These are phyloP conservation scores for Drosophila obscura DNA, from an alignment of 1,140 invertebrate species.

Conservation along the genomic window DNA sequence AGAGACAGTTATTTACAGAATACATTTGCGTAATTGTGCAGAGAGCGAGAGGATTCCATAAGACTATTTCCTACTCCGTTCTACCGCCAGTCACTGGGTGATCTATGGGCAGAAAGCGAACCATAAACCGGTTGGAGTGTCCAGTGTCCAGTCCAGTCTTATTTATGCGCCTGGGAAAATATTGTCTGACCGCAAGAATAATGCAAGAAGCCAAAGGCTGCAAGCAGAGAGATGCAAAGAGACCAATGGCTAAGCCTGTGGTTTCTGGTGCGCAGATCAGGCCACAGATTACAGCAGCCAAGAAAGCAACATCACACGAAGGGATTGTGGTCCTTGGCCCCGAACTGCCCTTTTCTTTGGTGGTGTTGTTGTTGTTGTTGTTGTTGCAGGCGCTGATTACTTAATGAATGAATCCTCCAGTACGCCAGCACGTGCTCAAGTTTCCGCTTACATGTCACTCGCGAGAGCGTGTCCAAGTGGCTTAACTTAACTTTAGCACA, in stretches of 20 bases:
- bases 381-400: constrained; percentile 40
- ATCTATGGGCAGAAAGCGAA: constrained; percentile 52
- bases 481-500: constrained; percentile 37
- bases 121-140: constrained; percentile 44
- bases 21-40: constrained; percentile 63
- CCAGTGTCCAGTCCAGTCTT: constrained; percentile 48
- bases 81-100: constrained; percentile 42
- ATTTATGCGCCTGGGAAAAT: constrained; percentile 68
- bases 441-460: constrained; percentile 56
- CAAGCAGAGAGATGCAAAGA: constrained; percentile 23
- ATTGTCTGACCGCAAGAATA: constrained; percentile 52
- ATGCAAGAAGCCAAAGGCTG: constrained; percentile 16
- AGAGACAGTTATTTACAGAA: constrained; percentile 60
- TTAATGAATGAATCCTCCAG: constrained; percentile 58
- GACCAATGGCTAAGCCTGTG: constrained; percentile 41
- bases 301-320: constrained; percentile 5
- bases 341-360: constrained; percentile 38
- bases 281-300: constrained; percentile 45
- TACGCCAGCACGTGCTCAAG: constrained; percentile 58
- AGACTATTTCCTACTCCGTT: constrained; percentile 2
- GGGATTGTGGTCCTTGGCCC: constrained; percentile 27
- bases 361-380: no score
- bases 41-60: constrained; percentile 18
- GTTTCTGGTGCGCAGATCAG: constrained; percentile 33
- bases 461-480: constrained; percentile 58